phyloP scores from a whole-genome alignment of 2,888 invertebrate species.

The Drepanosiphum platanoidis region DNA sequence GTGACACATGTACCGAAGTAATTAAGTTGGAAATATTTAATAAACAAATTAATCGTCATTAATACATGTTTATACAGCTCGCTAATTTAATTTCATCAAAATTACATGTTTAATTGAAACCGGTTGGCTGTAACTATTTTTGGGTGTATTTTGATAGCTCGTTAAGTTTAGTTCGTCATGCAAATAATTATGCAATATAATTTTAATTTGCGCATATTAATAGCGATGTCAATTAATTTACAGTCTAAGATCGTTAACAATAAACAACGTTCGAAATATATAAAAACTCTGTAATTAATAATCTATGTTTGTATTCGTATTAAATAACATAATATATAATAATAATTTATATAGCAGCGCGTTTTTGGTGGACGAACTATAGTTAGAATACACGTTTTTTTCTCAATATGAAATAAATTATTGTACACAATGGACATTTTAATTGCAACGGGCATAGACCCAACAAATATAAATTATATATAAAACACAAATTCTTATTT shows the following conservation, averaged over 20 bases:
- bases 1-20: background rate
- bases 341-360: too few relatives aligned
- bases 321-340: too few relatives aligned
- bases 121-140: background rate
- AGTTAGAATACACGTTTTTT: conserved; percentile 9
- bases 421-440: conserved; percentile 22
- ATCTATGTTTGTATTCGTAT: background rate
- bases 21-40: background rate
- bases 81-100: background rate
- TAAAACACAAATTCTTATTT: conserved; percentile 20
- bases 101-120: background rate
- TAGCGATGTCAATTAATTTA: background rate
- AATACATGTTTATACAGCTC: background rate
- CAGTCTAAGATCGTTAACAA: background rate
- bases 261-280: background rate
- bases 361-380: background rate
- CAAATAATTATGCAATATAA: background rate
- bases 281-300: background rate
- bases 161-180: background rate
- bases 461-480: conserved; percentile 30
- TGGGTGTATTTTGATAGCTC: background rate
- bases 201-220: background rate
- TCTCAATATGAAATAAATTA: conserved; percentile 11
- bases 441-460: conserved; percentile 29
- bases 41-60: background rate